Conservation (phyloP, 2,888 invertebrate genomes). For the Diachrysia chrysitis region DNA sequence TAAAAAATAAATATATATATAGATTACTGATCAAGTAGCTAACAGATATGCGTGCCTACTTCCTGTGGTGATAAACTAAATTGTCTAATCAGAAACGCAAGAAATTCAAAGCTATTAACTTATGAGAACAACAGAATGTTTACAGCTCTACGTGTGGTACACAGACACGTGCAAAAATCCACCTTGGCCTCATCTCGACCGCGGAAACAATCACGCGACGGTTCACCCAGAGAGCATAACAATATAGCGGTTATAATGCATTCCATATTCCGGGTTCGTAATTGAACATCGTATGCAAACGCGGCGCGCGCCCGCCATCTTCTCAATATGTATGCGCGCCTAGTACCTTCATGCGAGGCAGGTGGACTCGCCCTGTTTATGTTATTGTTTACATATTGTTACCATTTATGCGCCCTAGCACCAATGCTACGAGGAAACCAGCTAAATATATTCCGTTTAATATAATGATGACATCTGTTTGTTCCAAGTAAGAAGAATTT, state of each 20-base stretch:
- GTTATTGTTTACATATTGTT: constrained; percentile 67
- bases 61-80: too few species aligned
- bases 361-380: constrained; percentile 76
- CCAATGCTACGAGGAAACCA: constrained; percentile 35
- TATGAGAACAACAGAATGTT: not conserved
- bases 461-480: constrained; percentile 23
- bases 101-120: not conserved
- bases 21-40: too few species aligned
- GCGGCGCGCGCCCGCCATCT: constrained; percentile 78
- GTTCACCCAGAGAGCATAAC: constrained; percentile 74
- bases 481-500: not conserved
- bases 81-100: not conserved
- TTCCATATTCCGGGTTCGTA: constrained; percentile 83
- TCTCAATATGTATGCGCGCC: constrained; percentile 82
- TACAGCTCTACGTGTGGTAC: not conserved
- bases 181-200: constrained; percentile 53
- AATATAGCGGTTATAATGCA: constrained; percentile 76
- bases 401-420: constrained; percentile 42
- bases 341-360: constrained; percentile 75
- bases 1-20: too few species aligned
- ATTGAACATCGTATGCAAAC: constrained; percentile 87
- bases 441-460: constrained; percentile 18
- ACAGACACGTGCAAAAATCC: constrained; percentile 54
- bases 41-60: too few species aligned
- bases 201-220: constrained; percentile 68